Conservation (phyloP, 2,113 vertebrate genomes). For the Cavia aperea region DNA sequence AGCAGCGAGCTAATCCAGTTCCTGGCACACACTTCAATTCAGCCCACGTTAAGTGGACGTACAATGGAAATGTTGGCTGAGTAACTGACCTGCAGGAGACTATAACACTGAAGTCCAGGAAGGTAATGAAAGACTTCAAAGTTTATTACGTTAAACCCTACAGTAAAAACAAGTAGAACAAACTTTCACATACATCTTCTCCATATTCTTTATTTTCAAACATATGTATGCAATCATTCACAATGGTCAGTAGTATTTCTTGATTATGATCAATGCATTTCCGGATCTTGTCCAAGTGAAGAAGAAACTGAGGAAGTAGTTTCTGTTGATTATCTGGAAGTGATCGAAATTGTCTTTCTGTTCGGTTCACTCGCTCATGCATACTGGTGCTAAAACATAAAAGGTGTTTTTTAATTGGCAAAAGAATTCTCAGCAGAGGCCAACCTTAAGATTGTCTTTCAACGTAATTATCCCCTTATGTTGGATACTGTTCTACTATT, state of each 20-base stretch:
- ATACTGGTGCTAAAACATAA: constrained; percentile 85
- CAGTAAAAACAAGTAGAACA: constrained; percentile 58
- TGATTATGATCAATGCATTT: constrained; percentile 94
- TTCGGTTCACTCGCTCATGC: constrained; percentile 91
- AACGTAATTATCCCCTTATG: background rate
- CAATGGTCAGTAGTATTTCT: constrained; percentile 87
- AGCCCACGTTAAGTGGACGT: background rate
- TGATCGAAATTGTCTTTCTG: constrained; percentile 90
- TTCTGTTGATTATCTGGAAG: constrained; percentile 86
- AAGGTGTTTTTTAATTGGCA: constrained; percentile 61
- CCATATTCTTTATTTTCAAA: constrained; percentile 98
- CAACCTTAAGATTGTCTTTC: constrained; percentile 33
- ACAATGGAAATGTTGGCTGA: background rate
- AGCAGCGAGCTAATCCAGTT: constrained; percentile 12
- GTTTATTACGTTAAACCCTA: constrained; percentile 14
- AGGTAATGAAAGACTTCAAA: background rate
- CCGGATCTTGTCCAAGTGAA: constrained; percentile 87
- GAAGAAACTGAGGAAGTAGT: constrained; percentile 87
- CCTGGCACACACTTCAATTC: background rate
- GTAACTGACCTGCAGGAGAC: background rate
- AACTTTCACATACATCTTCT: constrained; percentile 84
- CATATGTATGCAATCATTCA: constrained; percentile 94
- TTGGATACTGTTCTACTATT: background rate
- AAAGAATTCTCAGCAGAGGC: constrained; percentile 37
- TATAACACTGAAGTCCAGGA: constrained; percentile 40